phyloP scores from a whole-genome alignment of 2,113 vertebrate genomes.

The Hippocampus barbouri region DNA sequence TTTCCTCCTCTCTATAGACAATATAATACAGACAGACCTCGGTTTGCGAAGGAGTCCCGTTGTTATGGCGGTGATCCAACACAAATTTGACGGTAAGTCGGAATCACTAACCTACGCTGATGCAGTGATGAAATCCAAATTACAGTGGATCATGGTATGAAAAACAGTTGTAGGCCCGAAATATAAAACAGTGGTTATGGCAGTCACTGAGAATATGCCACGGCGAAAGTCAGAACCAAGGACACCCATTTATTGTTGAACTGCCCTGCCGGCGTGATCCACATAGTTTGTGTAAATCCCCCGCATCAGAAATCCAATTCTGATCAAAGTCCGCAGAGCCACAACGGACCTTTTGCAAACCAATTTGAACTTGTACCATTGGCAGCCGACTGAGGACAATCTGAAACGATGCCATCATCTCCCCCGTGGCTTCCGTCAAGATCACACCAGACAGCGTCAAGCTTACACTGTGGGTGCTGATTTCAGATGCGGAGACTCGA shows the following conservation, averaged over 20 bases:
- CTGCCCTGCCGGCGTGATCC: neutral
- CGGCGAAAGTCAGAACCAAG: neutral
- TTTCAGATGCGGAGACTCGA: conserved; percentile 25
- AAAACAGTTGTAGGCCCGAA: neutral
- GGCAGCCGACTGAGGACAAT: neutral
- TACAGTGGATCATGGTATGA: neutral
- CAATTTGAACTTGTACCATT: neutral
- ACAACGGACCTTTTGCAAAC: neutral
- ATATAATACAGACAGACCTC: no score
- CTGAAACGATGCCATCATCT: conserved; percentile 1
- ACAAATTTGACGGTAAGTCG: no score
- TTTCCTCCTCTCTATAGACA: no score
- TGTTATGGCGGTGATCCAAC: no score
- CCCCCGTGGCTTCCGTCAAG: conserved; percentile 5
- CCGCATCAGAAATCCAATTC: neutral
- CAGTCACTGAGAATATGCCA: no score
- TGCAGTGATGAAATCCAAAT: no score
- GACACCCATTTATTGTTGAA: no score
- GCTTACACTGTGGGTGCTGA: conserved; percentile 26
- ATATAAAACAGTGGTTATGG: no score
- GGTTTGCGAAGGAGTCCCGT: no score
- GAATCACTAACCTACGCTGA: no score
- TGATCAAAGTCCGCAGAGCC: neutral
- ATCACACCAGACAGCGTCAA: conserved; percentile 29
- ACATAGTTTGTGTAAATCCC: neutral